Base-by-base conservation (phyloP, 2,113 vertebrate genomes). In the Aythya baeri region DNA sequence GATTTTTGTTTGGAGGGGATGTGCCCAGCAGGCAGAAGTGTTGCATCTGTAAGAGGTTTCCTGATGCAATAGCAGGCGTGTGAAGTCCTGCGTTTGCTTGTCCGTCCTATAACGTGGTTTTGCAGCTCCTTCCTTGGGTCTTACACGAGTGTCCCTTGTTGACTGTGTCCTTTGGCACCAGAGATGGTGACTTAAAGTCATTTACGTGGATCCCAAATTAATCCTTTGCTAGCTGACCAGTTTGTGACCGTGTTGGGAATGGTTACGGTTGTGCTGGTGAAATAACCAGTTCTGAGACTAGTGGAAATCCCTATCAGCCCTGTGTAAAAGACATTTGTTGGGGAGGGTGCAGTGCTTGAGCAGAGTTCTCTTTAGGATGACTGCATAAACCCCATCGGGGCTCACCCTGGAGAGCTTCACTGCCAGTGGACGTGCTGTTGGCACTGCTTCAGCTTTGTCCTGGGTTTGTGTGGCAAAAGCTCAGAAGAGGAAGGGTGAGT, bases 261-360 rank as follows among this genome's bases (percentile, higher is more conserved):
- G 29, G 2, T 38, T 17, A 11, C 1, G 3, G 11, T 8, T n/a
- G 5, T 2, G 8, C 15, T 9, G 3, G 3, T 38, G 44, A 22
- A 46, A 22, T 3, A 16, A 7, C 25, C 29, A 0, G 8, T 46
- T 32, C 41, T 26, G 8, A 29, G 34, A 11, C 20, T 10, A 14
- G 6, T 9, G 32, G 16, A 17, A 74, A 49, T 34, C 27, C 36
- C 1, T 2, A 3, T 55, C 22, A 14, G 13, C 25, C 54, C 27
- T 41, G 11, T n/a, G 17, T 13, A 18, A 16, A 26, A 38, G 29
- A 22, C 11, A 0, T 77, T 88, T 57, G 4, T 62, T 20, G 44
- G 31, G 49, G 61, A 12, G 0, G 0, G 6, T 13, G 17, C 49
- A 8, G 27, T 34, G 50, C 27, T 63, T 1, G 0, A 13, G 23